Base-by-base conservation (phyloP, 2,113 vertebrate genomes). In the Engraulis encrasicolus region DNA sequence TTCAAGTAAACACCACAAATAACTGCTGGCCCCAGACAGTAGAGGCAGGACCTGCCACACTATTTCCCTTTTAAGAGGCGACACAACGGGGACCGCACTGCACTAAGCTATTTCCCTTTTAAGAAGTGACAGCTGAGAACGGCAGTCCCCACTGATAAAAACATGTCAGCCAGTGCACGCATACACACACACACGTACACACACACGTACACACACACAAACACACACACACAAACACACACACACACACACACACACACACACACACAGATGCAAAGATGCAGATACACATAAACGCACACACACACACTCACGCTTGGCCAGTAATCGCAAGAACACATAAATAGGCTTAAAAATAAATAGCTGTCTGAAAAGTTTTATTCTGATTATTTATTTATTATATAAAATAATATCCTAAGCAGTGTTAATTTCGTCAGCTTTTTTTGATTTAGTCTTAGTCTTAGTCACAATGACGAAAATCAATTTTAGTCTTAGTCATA, bases 321-420 rank as follows among this genome's bases (percentile, higher is more conserved):
- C 58, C 58, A 66, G n/a, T 31, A n/a, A n/a, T n/a, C n/a, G n/a
- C 54, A 23, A 61, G 20, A 61, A 14, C 58, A 66, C 58, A 66
- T 23, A 66, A 66, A 66, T 66, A 66, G 58, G 27, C 58, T 66
- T 66, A 9, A 27, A 27, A 27, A 23, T 66, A 23, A 61, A 66
- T 45, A 5, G 58, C n/a, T 66, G 58, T 66, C n/a, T 66, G n/a
- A 27, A 66, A 66, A 66, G 58, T 66, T 66, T 66, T 27, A 58
- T 58, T 58, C 23, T 54, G 50, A 5, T 61, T 58, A n/a, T 61
- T 54, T 54, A 15, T 5, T n/a, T n/a, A n/a, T n/a, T n/a, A n/a
- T n/a, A n/a, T n/a, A n/a, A n/a, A n/a, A n/a, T n/a, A n/a, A n/a
- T n/a, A n/a, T n/a, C n/a, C n/a, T n/a, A n/a, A n/a, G n/a, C n/a